Conservation (phyloP, 2,113 vertebrate species). For the Nettapus auritus region DNA sequence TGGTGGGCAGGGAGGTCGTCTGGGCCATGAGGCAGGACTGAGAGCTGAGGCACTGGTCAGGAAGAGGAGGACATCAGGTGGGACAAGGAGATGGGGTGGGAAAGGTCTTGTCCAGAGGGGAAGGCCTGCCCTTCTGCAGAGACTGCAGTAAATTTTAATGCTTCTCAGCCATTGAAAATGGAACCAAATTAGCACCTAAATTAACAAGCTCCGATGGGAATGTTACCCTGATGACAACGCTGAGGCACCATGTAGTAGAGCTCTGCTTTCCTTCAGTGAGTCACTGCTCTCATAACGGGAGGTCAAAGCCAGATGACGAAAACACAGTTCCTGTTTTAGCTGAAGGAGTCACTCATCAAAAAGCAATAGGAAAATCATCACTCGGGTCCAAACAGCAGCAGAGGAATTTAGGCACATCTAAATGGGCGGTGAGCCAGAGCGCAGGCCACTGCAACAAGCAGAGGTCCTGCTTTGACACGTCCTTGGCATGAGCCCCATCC, state of each 20-base stretch:
- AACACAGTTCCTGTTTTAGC: not conserved
- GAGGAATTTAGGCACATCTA: not conserved
- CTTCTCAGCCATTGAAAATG: not conserved
- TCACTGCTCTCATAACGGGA: not conserved
- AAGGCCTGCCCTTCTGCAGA: not conserved
- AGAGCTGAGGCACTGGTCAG: not conserved
- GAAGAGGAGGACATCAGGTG: not conserved
- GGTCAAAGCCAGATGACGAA: not conserved
- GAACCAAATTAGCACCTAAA: not conserved
- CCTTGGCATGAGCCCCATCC: not conserved
- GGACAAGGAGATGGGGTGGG: fast-evolving
- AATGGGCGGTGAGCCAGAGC: fast-evolving
- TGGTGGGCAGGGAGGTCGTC: fast-evolving
- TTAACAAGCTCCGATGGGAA: not conserved
- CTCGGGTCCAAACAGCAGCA: not conserved
- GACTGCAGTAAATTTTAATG: not conserved
- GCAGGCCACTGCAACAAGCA: not conserved
- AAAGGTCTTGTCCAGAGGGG: not conserved
- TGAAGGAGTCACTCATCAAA: not conserved
- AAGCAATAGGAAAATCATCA: not conserved
- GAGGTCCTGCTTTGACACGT: fast-evolving
- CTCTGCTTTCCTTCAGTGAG: not conserved
- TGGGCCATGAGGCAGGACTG: fast-evolving
- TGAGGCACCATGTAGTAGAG: not conserved
- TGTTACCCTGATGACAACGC: not conserved